Evolutionary conservation across 2,888 invertebrate species (phyloP), one percentile per base, ranked within the genome.

Genomic region (Caenorhabditis auriculariae): DNA sequence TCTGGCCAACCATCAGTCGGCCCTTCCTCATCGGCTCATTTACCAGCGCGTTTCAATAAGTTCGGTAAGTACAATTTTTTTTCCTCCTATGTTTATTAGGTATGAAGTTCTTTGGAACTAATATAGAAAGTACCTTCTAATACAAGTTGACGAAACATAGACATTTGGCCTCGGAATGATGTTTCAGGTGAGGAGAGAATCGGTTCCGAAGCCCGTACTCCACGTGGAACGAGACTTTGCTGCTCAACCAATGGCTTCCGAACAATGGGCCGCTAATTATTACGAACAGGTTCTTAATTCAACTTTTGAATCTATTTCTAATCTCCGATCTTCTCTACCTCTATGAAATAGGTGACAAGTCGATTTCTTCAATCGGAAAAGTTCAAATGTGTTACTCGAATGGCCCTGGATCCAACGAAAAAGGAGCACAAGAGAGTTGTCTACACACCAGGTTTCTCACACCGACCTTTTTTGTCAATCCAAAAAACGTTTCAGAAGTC

Each of bases 231-330:
- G 35, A 32, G 12, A 29, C 9, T 23, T 3, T 24, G 9, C 17
- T 9, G 48, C 60, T 2, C 63, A 66, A 24, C 63, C 67, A 15
- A 72, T 72, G 72, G 37, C 23, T 4, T 60, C 54, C 28, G 72
- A 72, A 27, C 66, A 69, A 42, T 66, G 66, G 63, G 72, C 72
- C 1, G 63, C 69, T 5, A 53, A 52, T 9, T 64, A 72, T 49
- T 72, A 51, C 26, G 60, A 61, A 15, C 60, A 62, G 35, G 37
- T 50, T 3, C 38, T 12, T 15, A 15, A 7, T 15, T 32, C 32
- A 12, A 32, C 9, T 32, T 32, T 32, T n/a, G n/a, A 41, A n/a
- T 41, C 6, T 41, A 41, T 32, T 32, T 32, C 35, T n/a, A 32
- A 4, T 21, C 35, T 19, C 24, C 38, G 1, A 24, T 32, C 12